A percentile compares a stretch with the other conserved stretches of the same genome.
Evolutionary conservation across 2,797 vertebrate genomes (phyloP).

Genomic region (Danio tinwini): DNA sequence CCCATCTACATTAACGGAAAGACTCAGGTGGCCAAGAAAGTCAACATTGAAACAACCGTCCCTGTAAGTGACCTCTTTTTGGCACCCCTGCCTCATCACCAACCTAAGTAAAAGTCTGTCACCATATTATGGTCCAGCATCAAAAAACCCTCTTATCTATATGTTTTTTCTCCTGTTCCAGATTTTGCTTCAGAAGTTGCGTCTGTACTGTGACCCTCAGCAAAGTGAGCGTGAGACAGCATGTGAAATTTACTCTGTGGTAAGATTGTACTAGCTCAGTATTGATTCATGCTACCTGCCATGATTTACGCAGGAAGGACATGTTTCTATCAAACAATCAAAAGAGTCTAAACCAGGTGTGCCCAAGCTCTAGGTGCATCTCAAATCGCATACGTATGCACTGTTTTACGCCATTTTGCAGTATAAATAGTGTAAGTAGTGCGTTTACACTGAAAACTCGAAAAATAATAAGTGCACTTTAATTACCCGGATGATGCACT

Average conservation of each 20-base stretch:
- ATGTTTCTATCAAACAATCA: too few species aligned
- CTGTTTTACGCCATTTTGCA: too few species aligned
- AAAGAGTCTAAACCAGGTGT: too few species aligned
- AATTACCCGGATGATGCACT: too few species aligned
- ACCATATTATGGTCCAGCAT: neutral
- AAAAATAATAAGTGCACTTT: too few species aligned
- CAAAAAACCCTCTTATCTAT: neutral
- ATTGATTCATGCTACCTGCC: neutral
- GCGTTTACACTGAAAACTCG: too few species aligned
- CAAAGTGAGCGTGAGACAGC: conserved; percentile 72
- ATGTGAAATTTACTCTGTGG: conserved; percentile 73
- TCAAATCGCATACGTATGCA: too few species aligned
- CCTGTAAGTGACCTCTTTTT: conserved; percentile 59
- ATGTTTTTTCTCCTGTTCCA: conserved; percentile 20
- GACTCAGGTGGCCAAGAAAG: conserved; percentile 69
- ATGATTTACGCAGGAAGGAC: too few species aligned
- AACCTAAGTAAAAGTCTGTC: neutral
- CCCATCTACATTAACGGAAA: conserved; percentile 72
- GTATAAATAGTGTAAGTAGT: too few species aligned
- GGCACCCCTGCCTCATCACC: neutral
- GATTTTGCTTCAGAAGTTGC: conserved; percentile 72
- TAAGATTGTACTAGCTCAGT: conserved; percentile 44
- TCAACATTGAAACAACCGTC: conserved; percentile 63
- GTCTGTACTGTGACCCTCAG: conserved; percentile 71
- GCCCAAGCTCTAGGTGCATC: too few species aligned